Conservation (phyloP, 2,113 vertebrate genomes). For the Centrocercus urophasianus region DNA sequence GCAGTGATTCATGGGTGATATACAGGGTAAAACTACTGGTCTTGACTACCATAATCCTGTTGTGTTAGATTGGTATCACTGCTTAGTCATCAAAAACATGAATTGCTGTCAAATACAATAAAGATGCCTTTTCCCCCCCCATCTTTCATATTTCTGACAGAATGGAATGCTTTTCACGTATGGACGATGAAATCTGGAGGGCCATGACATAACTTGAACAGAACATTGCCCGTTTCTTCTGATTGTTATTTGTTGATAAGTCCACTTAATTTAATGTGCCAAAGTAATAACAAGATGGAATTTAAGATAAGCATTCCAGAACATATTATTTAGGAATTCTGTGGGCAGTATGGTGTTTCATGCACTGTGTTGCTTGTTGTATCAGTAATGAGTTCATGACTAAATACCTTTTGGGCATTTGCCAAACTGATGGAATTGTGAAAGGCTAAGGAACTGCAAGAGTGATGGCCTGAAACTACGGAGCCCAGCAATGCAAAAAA, state of each 20-base stretch:
- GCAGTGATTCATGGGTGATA: neutral
- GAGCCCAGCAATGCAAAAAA: slow-evolving; percentile 22
- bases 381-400: slow-evolving; percentile 77
- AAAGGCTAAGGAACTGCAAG: slow-evolving; percentile 42
- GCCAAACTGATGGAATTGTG: slow-evolving; percentile 67
- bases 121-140: neutral
- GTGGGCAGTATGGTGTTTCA: slow-evolving; percentile 67
- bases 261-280: slow-evolving; percentile 56
- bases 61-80: neutral
- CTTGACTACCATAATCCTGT: neutral
- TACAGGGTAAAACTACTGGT: neutral
- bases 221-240: slow-evolving; percentile 27
- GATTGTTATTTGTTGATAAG: slow-evolving; percentile 71
- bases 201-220: slow-evolving; percentile 25
- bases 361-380: slow-evolving; percentile 66
- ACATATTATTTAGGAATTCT: slow-evolving; percentile 69
- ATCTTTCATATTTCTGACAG: neutral
- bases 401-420: slow-evolving; percentile 61
- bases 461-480: slow-evolving; percentile 51
- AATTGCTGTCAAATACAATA: neutral
- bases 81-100: neutral
- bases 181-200: neutral
- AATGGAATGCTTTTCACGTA: neutral
- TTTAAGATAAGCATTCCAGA: slow-evolving; percentile 75
- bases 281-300: slow-evolving; percentile 66